Conservation (phyloP, 2,888 invertebrate species). For the Tortrix viridana region DNA sequence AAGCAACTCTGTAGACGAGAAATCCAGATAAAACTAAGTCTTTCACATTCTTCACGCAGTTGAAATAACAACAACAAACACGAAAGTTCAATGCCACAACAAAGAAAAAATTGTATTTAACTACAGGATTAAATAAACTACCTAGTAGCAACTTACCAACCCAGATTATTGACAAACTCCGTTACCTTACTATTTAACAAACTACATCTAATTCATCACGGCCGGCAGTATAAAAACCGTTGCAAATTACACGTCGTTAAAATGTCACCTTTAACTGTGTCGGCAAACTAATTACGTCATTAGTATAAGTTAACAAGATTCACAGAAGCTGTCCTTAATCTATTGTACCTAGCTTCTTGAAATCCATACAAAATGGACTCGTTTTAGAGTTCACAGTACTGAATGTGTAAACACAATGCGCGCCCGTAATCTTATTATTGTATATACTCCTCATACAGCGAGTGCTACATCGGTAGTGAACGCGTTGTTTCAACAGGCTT, state of each 20-base stretch:
- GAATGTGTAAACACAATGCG: too few relatives aligned
- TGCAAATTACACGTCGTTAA: constrained; percentile 25
- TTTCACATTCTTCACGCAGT: not conserved
- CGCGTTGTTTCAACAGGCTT: constrained; percentile 26
- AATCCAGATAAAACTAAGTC: too few relatives aligned
- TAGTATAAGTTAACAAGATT: constrained; percentile 32
- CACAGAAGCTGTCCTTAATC: constrained; percentile 36
- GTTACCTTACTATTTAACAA: constrained; percentile 11
- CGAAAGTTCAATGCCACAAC: too few relatives aligned
- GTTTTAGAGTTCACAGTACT: too few relatives aligned
- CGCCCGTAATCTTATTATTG: too few relatives aligned
- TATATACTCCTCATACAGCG: too few relatives aligned
- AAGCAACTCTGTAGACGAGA: too few relatives aligned
- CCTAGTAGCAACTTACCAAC: not conserved
- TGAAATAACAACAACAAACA: not conserved
- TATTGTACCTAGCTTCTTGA: too few relatives aligned
- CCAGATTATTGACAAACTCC: constrained; percentile 15
- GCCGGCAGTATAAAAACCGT: constrained; percentile 17
- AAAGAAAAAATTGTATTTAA: too few relatives aligned
- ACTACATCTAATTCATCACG: constrained; percentile 19
- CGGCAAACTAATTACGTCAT: constrained; percentile 28
- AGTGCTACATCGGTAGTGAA: too few relatives aligned
- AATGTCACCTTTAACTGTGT: constrained; percentile 17
- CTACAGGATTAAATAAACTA: not conserved
- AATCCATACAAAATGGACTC: too few relatives aligned